A percentile compares a stretch with the other conserved stretches of the same genome.
These are phyloP conservation scores for Gallinago solitaria DNA, from an alignment of 2,797 vertebrate species.

Conservation along the genomic window DNA sequence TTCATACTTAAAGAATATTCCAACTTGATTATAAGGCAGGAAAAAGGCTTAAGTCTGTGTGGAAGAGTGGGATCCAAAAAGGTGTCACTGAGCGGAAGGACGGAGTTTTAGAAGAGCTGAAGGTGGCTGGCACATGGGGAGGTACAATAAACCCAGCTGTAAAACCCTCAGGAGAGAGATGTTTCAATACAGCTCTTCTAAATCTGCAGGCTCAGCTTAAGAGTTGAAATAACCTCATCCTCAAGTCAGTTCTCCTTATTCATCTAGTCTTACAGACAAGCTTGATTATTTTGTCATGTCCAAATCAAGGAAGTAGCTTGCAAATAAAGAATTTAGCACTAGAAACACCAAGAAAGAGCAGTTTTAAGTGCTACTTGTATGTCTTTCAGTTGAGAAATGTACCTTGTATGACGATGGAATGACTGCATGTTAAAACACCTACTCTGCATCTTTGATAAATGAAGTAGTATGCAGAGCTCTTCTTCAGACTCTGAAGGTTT, in stretches of 20 bases:
- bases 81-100: rapidly evolving
- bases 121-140: background rate
- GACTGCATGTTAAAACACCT: background rate
- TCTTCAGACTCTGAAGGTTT: background rate
- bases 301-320: background rate
- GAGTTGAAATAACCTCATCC: background rate
- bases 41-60: background rate
- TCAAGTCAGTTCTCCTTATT: background rate
- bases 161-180: background rate
- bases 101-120: background rate
- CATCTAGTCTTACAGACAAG: background rate
- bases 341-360: background rate
- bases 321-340: background rate
- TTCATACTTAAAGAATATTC: background rate
- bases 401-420: background rate
- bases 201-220: background rate
- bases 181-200: background rate
- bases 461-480: background rate
- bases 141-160: background rate
- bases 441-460: background rate
- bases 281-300: background rate
- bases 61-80: background rate
- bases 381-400: background rate
- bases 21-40: background rate
- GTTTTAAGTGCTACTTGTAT: too few relatives aligned